These are phyloP conservation scores for Axea sp. DNA, from an alignment of 2,888 invertebrate genomes.

Conservation along the genomic window DNA sequence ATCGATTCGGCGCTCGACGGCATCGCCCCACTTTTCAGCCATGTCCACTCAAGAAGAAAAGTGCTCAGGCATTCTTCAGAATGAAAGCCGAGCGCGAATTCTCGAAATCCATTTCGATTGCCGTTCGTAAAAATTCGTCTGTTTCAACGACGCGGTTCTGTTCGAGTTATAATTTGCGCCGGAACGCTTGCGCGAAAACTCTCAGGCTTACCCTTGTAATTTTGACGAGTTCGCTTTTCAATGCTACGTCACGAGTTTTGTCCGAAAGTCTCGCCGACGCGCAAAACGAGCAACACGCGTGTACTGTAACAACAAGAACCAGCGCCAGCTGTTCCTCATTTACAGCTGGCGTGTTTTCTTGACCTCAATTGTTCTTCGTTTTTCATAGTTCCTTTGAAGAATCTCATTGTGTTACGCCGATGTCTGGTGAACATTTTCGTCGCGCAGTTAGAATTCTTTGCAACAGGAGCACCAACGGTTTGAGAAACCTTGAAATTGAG, in stretches of 20 bases:
- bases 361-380: constrained; percentile 26
- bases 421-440: no score
- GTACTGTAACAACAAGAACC: constrained; percentile 17
- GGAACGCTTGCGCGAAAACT: background rate
- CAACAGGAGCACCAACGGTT: background rate
- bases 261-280: constrained; percentile 1
- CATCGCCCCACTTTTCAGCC: background rate
- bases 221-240: constrained; percentile 35
- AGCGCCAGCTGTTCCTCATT: constrained; percentile 43
- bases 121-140: background rate
- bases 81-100: background rate
- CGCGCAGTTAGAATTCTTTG: background rate
- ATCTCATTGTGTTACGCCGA: background rate
- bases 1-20: constrained; percentile 3
- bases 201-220: constrained; percentile 19
- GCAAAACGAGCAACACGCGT: constrained; percentile 2
- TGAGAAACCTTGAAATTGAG: constrained; percentile 5
- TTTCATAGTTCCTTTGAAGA: constrained; percentile 3
- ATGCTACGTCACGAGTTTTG: constrained; percentile 12
- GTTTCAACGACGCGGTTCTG: constrained; percentile 3
- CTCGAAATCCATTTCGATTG: constrained; percentile 1
- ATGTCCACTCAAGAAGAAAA: constrained; percentile 6
- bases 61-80: background rate
- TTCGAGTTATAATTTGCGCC: constrained; percentile 23
- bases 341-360: constrained; percentile 35